A percentile compares a stretch with the other conserved stretches of the same genome.
Evolutionary conservation across 2,113 vertebrate genomes (phyloP).

Genomic region (Crotalus viridis): DNA sequence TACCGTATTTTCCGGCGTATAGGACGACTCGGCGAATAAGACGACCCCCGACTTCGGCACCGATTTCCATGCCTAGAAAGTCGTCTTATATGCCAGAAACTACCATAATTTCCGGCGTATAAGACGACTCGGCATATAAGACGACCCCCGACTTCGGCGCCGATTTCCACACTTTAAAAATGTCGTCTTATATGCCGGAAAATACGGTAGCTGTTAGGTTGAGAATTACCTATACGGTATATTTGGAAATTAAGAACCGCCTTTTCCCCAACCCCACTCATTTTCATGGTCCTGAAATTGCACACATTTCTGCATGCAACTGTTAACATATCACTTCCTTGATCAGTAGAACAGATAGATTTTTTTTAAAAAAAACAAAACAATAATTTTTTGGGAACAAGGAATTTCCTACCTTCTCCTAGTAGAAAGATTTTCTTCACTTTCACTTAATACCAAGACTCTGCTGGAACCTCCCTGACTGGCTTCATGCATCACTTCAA

Average conservation of each 20-base stretch:
- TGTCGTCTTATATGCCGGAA: too few species aligned
- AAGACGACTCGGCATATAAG: too few species aligned
- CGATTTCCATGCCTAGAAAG: too few species aligned
- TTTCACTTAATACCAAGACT: slow-evolving; percentile 73
- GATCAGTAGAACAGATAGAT: background rate
- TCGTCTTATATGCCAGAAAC: too few species aligned
- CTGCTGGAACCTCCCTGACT: slow-evolving; percentile 82
- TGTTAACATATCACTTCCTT: background rate
- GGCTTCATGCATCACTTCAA: slow-evolving; percentile 89
- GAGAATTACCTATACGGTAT: background rate
- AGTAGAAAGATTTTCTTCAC: slow-evolving; percentile 81
- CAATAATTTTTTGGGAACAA: background rate
- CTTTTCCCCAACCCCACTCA: background rate
- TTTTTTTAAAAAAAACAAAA: background rate
- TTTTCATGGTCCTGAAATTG: background rate
- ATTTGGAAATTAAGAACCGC: background rate
- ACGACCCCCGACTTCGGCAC: too few species aligned
- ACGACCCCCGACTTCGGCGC: too few species aligned
- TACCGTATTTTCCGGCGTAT: too few species aligned
- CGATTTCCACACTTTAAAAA: too few species aligned
- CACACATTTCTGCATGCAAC: background rate
- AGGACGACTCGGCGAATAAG: too few species aligned
- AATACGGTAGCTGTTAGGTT: background rate
- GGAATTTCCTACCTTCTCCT: slow-evolving; percentile 78
- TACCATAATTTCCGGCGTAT: too few species aligned